phyloP scores from a whole-genome alignment of 1,140 invertebrate genomes.

The Nebria ingens region DNA sequence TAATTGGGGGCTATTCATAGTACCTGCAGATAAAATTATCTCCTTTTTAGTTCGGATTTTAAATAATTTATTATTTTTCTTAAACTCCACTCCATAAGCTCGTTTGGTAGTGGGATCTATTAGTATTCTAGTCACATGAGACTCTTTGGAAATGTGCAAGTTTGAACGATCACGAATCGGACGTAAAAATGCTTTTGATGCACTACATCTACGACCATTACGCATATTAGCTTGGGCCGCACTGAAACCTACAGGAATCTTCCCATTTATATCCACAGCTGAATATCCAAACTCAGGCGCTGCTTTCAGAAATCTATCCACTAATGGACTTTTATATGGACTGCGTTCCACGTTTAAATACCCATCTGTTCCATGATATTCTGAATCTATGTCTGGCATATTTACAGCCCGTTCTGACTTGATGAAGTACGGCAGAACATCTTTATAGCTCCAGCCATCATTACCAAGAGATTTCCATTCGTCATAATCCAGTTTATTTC shows the following conservation, averaged over 20 bases:
- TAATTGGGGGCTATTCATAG: slow-evolving; percentile 82
- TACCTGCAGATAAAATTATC: slow-evolving; percentile 75
- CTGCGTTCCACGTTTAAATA: slow-evolving; percentile 55
- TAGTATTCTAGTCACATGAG: slow-evolving; percentile 54
- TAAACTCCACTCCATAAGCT: slow-evolving; percentile 59
- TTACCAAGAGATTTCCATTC: slow-evolving; percentile 66
- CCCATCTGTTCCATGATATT: slow-evolving; percentile 41
- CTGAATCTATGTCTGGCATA: slow-evolving; percentile 26
- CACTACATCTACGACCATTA: slow-evolving; percentile 54
- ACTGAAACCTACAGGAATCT: slow-evolving; percentile 49
- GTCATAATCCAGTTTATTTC: slow-evolving; percentile 58
- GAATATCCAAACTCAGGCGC: slow-evolving; percentile 44
- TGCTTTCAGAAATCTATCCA: slow-evolving; percentile 39
- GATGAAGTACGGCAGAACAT: slow-evolving; percentile 72
- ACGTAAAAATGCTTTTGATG: slow-evolving; percentile 51
- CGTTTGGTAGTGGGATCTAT: slow-evolving; percentile 48
- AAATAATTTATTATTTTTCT: slow-evolving; percentile 57
- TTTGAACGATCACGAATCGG: slow-evolving; percentile 50
- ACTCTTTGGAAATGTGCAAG: slow-evolving; percentile 55
- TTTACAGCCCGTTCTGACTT: slow-evolving; percentile 60
- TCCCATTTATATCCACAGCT: slow-evolving; percentile 46
- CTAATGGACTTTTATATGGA: slow-evolving; percentile 43
- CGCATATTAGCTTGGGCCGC: slow-evolving; percentile 55
- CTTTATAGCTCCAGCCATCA: slow-evolving; percentile 73
- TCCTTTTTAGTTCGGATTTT: slow-evolving; percentile 70